Evolutionary conservation across 2,113 vertebrate species (phyloP).

Genomic region (Eretmochelys imbricata): DNA sequence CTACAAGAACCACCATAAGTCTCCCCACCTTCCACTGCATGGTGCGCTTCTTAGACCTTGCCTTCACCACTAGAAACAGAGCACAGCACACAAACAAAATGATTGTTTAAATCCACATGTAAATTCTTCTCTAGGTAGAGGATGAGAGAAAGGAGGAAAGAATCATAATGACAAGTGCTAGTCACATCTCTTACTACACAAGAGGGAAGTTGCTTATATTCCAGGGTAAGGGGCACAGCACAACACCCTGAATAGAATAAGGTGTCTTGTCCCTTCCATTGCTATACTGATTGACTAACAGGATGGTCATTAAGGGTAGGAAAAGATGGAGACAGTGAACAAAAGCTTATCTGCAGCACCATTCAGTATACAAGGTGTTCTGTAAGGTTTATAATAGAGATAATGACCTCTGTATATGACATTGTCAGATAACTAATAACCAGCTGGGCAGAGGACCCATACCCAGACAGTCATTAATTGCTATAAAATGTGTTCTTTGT

Average conservation of each 20-base stretch:
- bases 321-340: not conserved
- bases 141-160: not conserved
- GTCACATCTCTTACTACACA: not conserved
- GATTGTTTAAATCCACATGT: not conserved
- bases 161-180: not conserved
- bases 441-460: not conserved
- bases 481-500: not conserved
- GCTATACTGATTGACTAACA: not conserved
- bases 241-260: fast-evolving
- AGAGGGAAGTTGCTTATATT: not conserved
- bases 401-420: not conserved
- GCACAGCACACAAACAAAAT: not conserved
- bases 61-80: fast-evolving
- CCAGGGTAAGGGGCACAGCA: fast-evolving
- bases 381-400: not conserved
- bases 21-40: not conserved
- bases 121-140: not conserved
- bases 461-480: not conserved
- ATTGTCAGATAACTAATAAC: not conserved
- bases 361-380: not conserved
- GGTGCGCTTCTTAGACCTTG: not conserved
- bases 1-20: not conserved
- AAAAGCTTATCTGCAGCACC: not conserved
- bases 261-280: not conserved
- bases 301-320: not conserved